Evolutionary conservation across 92 coral and sea anemone species (phyloP), one percentile per base, ranked within the genome.

Genomic region (Actinernus sp.): DNA sequence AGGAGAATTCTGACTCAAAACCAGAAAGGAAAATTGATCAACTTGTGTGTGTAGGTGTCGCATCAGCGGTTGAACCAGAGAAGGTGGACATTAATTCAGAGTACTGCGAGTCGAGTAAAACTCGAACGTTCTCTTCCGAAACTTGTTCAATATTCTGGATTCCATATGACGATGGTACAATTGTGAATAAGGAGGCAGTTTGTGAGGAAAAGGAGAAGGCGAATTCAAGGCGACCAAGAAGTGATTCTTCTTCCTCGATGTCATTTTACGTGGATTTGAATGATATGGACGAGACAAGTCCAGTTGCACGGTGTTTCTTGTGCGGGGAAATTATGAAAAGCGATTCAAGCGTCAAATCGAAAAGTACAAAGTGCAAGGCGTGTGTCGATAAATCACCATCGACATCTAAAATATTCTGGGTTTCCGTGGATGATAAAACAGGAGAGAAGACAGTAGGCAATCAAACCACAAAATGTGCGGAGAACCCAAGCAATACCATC

Each of bases 71-170:
- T n/a, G n/a, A n/a, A n/a, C n/a, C n/a, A n/a, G n/a, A n/a, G n/a
- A n/a, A n/a, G n/a, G n/a, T n/a, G n/a, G n/a, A n/a, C n/a, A n/a
- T n/a, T n/a, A n/a, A n/a, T n/a, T n/a, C n/a, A n/a, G n/a, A n/a
- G n/a, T n/a, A n/a, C 36, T n/a, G 14, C 13, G 70, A 6, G 19
- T 3, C 29, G 11, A 55, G 39, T 55, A 39, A 55, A 64, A 75
- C 89, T 2, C 73, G 34, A 3, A 83, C 89, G 3, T 75, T 83
- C 37, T 49, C 78, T 22, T 74, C 78, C n/a, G n/a, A 51, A 32
- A 26, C 65, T 0, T 65, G 73, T 1, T 11, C 76, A 22, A 27
- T 65, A 20, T 85, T 85, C 64, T 85, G 91, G 91, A 85, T 85
- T 62, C 91, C 91, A 17, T 60, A 44, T 60, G 10, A 22, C 18